Conservation (phyloP, 2,113 vertebrate species). For the Pundamilia nyererei region DNA sequence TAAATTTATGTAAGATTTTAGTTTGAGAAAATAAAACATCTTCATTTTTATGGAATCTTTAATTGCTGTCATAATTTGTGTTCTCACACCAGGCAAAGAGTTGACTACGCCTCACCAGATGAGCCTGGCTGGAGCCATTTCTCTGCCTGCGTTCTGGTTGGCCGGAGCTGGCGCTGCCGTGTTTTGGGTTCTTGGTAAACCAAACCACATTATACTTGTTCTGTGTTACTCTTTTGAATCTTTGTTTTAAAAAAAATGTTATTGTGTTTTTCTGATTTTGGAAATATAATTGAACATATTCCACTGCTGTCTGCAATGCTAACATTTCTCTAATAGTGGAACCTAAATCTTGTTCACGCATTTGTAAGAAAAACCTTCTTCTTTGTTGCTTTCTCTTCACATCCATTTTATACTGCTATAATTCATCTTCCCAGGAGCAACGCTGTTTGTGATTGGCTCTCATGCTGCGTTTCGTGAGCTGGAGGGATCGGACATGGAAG, state of each 20-base stretch:
- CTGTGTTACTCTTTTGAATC: not conserved
- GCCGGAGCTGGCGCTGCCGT: constrained; percentile 86
- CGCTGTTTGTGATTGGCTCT: constrained; percentile 82
- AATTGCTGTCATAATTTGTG: not conserved
- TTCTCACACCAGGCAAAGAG: constrained; percentile 73
- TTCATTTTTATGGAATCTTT: not conserved
- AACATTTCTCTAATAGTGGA: not conserved
- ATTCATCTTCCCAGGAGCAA: constrained; percentile 73
- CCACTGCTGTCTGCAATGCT: not conserved
- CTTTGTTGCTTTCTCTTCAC: not conserved
- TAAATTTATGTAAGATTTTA: not conserved
- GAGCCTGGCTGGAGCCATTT: constrained; percentile 77
- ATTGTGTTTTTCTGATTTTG: not conserved
- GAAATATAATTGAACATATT: not conserved
- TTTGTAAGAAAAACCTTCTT: not conserved
- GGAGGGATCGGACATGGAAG: constrained; percentile 75
- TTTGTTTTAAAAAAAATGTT: not conserved
- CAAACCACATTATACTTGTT: not conserved
- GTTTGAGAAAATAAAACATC: not conserved
- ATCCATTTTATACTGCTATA: not conserved
- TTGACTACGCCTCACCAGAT: constrained; percentile 81
- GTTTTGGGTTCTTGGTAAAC: constrained; percentile 89
- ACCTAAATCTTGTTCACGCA: not conserved
- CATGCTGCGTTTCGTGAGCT: constrained; percentile 83
- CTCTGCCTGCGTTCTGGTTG: constrained; percentile 90